Percentiles rank a stretch among this genome's conserved stretches.
phyloP scores from a whole-genome alignment of 2,888 invertebrate species.

The Tortricodes alternella region DNA sequence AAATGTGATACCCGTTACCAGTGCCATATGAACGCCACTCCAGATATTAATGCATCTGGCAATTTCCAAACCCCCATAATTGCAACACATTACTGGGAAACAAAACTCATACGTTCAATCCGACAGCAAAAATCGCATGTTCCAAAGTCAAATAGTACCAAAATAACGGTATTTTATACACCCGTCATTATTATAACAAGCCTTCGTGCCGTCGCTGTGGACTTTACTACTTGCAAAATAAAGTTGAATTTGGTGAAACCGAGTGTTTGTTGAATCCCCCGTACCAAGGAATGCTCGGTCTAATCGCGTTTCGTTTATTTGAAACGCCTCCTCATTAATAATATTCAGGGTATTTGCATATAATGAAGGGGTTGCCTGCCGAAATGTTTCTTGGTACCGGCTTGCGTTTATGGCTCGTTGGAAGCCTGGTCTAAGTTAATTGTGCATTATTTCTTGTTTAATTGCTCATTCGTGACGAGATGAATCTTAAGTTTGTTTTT shows the following conservation, averaged over 20 bases:
- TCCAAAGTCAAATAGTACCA: constrained; percentile 44
- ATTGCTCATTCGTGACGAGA: constrained; percentile 40
- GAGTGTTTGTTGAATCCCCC: constrained; percentile 9
- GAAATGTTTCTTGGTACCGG: constrained; percentile 43
- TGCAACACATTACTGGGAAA: constrained; percentile 17
- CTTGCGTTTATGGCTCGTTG: constrained; percentile 9
- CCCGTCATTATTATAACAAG: constrained; percentile 58
- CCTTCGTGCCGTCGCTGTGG: background rate
- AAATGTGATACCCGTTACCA: background rate
- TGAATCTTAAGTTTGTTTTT: constrained; percentile 8
- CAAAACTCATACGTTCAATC: constrained; percentile 32
- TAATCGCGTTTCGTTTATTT: constrained; percentile 46
- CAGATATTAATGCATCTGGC: constrained; percentile 13
- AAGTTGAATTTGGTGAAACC: background rate
- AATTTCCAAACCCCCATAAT: constrained; percentile 24
- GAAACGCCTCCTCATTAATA: constrained; percentile 37
- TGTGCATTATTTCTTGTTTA: constrained; percentile 44
- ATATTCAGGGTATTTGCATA: constrained; percentile 53
- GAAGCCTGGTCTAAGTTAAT: constrained; percentile 33
- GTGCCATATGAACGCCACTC: constrained; percentile 3
- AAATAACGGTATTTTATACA: constrained; percentile 60
- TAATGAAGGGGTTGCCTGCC: constrained; percentile 51
- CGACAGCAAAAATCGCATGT: constrained; percentile 61
- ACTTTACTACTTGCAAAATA: background rate
- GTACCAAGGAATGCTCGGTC: constrained; percentile 43